Evolutionary conservation across 53 echinoderm and acorn worm species (phyloP), one percentile per base, ranked within the genome.

Genomic region (Echinometra lucunter): DNA sequence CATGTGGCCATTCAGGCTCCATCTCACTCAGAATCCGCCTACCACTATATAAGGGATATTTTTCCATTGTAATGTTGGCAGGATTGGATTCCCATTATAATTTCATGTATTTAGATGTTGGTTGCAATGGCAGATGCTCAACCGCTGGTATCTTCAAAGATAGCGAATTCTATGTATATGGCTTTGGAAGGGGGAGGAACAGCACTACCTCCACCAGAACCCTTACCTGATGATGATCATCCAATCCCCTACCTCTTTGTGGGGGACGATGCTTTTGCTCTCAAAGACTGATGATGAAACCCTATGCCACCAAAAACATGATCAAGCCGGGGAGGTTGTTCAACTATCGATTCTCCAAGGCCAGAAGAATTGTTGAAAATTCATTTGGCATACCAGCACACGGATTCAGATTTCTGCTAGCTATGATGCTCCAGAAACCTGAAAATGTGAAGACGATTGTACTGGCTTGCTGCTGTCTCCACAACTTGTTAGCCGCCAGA

Each of bases 281-380:
- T 82, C 81, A 92, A n/a, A 28, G 45, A 27, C 6, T 95, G 95
- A 92, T n/a, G 92, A 81, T 92, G 95, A 95, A 95, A 42, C 95
- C 95, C 25, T 92, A 58, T 42, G 28, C 95, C 57, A 74, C 67
- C 45, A 91, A 91, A 21, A 42, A 69, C 37, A 34, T 58, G 95
- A 80, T 27, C n/a, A 37, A n/a, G 16, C 30, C 19, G 34, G 91
- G 92, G 60, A 38, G 91, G 27, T 35, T 95, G 34, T 92, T 92
- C 85, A 95, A 85, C 47, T 95, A 92, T 57, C 15, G 95, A 32
- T 37, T 95, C 30, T 92, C 91, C 21, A n/a, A 92, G 16, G 95
- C n/a, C n/a, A n/a, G n/a, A n/a, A n/a, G n/a, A n/a, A n/a, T n/a
- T n/a, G n/a, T n/a, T n/a, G n/a, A n/a, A n/a, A n/a, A n/a, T n/a